Conservation (phyloP, 64 coral and sea anemone genomes). For the Pocillopora verrucosa region DNA sequence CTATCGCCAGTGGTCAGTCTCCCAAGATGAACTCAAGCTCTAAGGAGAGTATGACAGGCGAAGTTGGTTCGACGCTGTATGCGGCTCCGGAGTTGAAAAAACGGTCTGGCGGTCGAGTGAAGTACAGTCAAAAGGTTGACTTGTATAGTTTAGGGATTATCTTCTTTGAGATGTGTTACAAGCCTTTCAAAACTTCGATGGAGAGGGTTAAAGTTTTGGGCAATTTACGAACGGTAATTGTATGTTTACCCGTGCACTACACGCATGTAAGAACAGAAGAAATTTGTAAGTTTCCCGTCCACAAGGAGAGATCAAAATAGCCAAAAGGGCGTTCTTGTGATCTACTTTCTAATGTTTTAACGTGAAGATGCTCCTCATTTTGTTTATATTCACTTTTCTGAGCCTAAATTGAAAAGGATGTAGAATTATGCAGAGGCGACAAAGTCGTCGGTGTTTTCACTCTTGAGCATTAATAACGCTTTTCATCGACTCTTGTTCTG, state of each 20-base stretch:
- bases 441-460: neutral
- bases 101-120: conserved; percentile 42
- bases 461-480: no score
- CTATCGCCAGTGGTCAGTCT: conserved; percentile 6
- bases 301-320: no score
- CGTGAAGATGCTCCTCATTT: no score
- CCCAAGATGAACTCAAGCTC: conserved; percentile 54
- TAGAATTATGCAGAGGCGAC: no score
- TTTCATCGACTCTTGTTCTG: neutral
- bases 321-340: no score
- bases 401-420: no score
- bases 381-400: no score
- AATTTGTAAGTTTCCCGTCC: no score
- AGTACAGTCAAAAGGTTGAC: conserved; percentile 93
- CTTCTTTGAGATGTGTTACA: conserved; percentile 98
- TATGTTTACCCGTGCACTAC: neutral
- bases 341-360: no score
- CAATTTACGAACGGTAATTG: conserved; percentile 72
- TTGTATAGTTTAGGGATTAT: conserved; percentile 98
- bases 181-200: conserved; percentile 79
- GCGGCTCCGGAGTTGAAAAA: conserved; percentile 86
- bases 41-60: conserved; percentile 87
- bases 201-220: conserved; percentile 79
- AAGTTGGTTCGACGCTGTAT: conserved; percentile 91
- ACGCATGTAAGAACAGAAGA: no score